Percentiles rank a stretch among this genome's conserved stretches.
Conservation (phyloP, 2,797 vertebrate genomes). For the Sebastes minor region DNA sequence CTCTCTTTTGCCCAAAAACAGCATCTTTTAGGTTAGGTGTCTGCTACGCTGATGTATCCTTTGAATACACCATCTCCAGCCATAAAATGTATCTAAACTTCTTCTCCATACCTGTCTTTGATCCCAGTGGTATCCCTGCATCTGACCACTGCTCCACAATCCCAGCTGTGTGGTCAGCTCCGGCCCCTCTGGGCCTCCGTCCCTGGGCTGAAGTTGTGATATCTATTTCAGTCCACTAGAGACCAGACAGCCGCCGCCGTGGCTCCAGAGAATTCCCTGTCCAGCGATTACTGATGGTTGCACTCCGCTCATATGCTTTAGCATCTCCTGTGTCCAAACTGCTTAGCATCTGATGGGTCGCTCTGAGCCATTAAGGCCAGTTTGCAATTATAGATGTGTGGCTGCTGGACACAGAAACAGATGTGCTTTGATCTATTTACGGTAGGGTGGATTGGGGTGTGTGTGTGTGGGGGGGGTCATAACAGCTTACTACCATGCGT, state of each 20-base stretch:
- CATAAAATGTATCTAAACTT: not conserved
- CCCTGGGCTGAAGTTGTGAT: constrained; percentile 78
- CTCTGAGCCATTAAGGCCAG: constrained; percentile 79
- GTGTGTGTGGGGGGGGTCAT: constrained; percentile 24
- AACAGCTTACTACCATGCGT: constrained; percentile 72
- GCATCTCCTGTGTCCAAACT: constrained; percentile 79
- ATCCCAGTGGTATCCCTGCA: constrained; percentile 1
- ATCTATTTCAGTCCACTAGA: constrained; percentile 84
- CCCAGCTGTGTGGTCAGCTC: constrained; percentile 72
- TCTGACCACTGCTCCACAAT: constrained; percentile 38
- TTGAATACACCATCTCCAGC: not conserved
- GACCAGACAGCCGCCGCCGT: constrained; percentile 72
- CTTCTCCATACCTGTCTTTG: not conserved
- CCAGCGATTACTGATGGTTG: constrained; percentile 67
- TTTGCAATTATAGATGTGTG: constrained; percentile 83
- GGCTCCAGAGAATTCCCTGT: constrained; percentile 77
- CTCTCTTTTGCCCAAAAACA: constrained; percentile 30
- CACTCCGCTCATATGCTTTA: constrained; percentile 75
- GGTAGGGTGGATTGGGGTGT: constrained; percentile 53
- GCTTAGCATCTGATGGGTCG: constrained; percentile 77
- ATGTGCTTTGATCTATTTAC: constrained; percentile 85
- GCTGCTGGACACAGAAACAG: constrained; percentile 80
- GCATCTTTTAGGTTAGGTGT: not conserved
- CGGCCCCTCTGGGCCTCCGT: constrained; percentile 54
- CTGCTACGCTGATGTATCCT: not conserved